Evolutionary conservation across 1,140 invertebrate genomes (phyloP).

Genomic region (Temnothorax nylanderi): DNA sequence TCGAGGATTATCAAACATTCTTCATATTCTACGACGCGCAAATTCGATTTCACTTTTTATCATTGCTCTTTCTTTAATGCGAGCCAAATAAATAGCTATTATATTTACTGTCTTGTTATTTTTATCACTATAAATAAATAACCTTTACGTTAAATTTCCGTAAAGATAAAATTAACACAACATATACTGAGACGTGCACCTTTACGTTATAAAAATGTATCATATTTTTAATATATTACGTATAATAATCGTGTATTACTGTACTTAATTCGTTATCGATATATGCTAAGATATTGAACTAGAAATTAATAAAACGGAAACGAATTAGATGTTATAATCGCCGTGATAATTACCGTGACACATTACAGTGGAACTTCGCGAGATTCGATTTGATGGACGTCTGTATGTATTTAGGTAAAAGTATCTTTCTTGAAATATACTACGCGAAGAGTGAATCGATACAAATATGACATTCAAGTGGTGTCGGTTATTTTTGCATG

Average conservation of each 20-base stretch:
- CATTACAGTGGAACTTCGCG: not conserved
- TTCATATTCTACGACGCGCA: not conserved
- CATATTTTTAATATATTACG: not conserved
- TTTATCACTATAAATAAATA: not conserved
- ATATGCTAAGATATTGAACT: not conserved
- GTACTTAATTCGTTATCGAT: not conserved
- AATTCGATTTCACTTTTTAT: not conserved
- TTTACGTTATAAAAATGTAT: not conserved
- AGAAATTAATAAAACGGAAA: not conserved
- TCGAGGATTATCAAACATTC: not conserved
- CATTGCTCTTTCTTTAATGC: not conserved
- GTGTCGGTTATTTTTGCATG: conserved; percentile 39
- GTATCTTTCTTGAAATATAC: not conserved
- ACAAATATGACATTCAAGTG: conserved; percentile 49
- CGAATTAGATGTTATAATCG: not conserved
- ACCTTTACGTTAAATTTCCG: not conserved
- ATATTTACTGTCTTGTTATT: not conserved
- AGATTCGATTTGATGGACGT: conserved; percentile 19
- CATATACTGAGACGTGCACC: not conserved
- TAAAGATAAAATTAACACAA: not conserved
- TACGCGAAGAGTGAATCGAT: conserved; percentile 30
- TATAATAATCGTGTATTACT: not conserved
- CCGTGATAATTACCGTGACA: not conserved
- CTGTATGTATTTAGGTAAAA: conserved; percentile 45
- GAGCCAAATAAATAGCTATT: not conserved